Evolutionary conservation across 2,797 vertebrate genomes (phyloP).

Genomic region (Rhinophrynus dorsalis): DNA sequence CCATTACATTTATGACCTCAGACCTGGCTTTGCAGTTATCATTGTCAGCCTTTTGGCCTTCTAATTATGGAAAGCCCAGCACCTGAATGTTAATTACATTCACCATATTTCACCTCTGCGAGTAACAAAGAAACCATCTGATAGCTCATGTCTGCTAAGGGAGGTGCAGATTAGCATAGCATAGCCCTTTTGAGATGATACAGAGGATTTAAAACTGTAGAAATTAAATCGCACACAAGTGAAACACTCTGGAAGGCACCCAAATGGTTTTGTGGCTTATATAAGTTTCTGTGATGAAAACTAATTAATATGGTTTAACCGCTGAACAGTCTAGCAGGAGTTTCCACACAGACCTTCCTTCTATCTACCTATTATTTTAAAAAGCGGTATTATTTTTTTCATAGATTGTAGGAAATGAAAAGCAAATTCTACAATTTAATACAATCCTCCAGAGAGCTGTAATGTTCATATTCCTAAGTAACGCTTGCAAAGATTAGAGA

Average conservation of each 20-base stretch:
- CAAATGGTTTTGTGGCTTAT: constrained; percentile 22
- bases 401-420: background rate
- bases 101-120: constrained; percentile 40
- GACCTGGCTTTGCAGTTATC: constrained; percentile 47
- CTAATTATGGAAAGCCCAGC: constrained; percentile 54
- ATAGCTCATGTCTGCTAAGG: constrained; percentile 9
- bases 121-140: constrained; percentile 24
- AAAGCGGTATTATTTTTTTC: background rate
- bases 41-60: constrained; percentile 52
- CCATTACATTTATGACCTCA: constrained; percentile 54
- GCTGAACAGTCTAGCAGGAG: constrained; percentile 18
- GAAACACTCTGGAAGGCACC: constrained; percentile 3
- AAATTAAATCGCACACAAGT: background rate
- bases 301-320: constrained; percentile 39
- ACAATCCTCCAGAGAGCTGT: constrained; percentile 2
- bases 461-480: constrained; percentile 11
- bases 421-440: constrained; percentile 6
- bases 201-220: constrained; percentile 17
- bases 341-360: constrained; percentile 9
- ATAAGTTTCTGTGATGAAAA: constrained; percentile 16
- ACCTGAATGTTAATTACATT: constrained; percentile 60
- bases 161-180: constrained; percentile 7
- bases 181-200: constrained; percentile 34
- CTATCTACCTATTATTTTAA: constrained; percentile 8
- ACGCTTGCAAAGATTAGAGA: background rate